phyloP scores from a whole-genome alignment of 2,797 vertebrate species.

The Poecilia gillii region DNA sequence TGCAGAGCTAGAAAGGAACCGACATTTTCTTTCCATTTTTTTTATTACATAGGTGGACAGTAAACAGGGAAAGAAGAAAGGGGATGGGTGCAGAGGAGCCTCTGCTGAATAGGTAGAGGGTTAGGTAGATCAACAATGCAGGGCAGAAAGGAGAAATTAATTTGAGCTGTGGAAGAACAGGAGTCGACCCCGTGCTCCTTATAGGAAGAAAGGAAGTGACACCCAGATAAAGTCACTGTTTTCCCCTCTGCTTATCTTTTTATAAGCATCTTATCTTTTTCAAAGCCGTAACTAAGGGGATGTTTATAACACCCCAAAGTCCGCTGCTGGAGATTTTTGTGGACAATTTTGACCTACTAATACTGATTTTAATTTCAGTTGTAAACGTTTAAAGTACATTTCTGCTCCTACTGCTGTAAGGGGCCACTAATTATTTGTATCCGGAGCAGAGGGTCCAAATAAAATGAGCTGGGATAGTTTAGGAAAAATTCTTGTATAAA shows the following conservation, averaged over 20 bases:
- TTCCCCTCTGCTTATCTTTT: neutral
- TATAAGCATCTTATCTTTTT: neutral
- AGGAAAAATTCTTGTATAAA: neutral
- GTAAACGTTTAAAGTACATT: neutral
- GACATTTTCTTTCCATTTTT: neutral
- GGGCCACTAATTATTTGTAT: neutral
- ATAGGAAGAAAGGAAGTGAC: constrained; percentile 5
- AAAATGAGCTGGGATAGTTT: neutral
- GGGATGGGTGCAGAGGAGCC: constrained; percentile 6
- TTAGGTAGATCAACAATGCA: constrained; percentile 16
- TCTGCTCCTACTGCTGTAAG: neutral
- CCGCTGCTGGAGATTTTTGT: neutral
- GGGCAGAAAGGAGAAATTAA: constrained; percentile 32
- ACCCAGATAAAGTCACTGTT: constrained; percentile 7
- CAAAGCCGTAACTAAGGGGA: neutral
- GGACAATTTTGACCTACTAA: neutral
- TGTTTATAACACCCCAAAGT: neutral
- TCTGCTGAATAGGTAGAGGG: constrained; percentile 12
- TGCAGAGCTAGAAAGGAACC: constrained; percentile 46
- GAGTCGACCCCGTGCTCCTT: constrained; percentile 19
- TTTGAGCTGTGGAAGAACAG: constrained; percentile 30
- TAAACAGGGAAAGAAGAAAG: constrained; percentile 1
- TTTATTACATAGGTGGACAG: constrained; percentile 4
- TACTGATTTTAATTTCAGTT: neutral
- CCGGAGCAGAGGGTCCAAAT: neutral